Conservation (phyloP, 2,113 vertebrate genomes). For the Anolis carolinensis region DNA sequence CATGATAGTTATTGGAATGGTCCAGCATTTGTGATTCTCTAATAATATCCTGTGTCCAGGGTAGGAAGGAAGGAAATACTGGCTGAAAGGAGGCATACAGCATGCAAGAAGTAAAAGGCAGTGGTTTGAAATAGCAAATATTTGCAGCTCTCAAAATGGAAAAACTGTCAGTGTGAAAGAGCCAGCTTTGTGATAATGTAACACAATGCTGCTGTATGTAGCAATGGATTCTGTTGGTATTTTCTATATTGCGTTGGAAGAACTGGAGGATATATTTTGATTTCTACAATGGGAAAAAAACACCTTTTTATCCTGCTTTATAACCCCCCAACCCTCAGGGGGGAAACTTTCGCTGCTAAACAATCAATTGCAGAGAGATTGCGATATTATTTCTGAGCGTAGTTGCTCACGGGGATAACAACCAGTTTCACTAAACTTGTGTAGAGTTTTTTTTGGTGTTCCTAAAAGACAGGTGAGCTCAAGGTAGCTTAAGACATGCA, state of each 20-base stretch:
- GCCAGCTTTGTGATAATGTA: neutral
- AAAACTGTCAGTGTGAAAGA: neutral
- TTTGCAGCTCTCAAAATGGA: neutral
- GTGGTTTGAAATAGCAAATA: neutral
- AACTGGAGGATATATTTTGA: neutral
- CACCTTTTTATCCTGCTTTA: neutral
- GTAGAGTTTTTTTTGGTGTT: neutral
- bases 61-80: neutral
- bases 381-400: neutral
- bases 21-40: too few relatives aligned
- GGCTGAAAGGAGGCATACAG: neutral
- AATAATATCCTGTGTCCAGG: too few relatives aligned
- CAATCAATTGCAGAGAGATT: neutral
- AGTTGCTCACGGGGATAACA: neutral
- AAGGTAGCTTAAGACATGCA: neutral
- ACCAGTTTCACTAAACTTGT: neutral
- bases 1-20: too few relatives aligned
- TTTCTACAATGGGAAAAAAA: neutral
- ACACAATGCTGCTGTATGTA: neutral
- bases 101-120: neutral
- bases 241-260: neutral
- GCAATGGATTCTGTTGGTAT: neutral
- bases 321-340: neutral
- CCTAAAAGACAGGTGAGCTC: neutral
- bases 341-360: neutral